A percentile compares a stretch with the other conserved stretches of the same genome.
Conservation (phyloP, 2,888 invertebrate genomes). For the Candidula unifasciata region DNA sequence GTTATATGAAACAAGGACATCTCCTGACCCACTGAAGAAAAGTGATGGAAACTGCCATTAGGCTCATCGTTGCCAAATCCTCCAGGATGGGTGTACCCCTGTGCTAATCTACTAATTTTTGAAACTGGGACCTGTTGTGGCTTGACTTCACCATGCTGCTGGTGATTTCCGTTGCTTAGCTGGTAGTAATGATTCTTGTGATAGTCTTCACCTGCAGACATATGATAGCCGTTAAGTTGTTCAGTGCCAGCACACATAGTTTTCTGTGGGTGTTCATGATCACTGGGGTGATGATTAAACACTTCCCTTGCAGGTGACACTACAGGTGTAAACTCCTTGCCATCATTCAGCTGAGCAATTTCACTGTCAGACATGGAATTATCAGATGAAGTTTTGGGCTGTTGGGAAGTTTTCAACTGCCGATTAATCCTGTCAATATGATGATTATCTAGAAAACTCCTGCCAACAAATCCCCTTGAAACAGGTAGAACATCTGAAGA, state of each 20-base stretch:
- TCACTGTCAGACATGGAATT: neutral
- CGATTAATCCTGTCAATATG: neutral
- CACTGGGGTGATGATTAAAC: neutral
- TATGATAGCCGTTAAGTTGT: neutral
- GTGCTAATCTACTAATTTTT: conserved; percentile 50
- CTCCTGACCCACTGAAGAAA: conserved; percentile 35
- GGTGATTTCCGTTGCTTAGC: neutral
- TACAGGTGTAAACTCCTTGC: conserved; percentile 1
- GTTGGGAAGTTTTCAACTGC: neutral
- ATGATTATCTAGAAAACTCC: conserved; percentile 7
- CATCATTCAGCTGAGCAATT: conserved; percentile 2
- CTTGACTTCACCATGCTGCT: neutral
- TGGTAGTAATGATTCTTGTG: neutral
- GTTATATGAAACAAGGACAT: conserved; percentile 66
- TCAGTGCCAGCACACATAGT: neutral
- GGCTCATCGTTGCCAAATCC: conserved; percentile 49
- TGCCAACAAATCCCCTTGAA: neutral
- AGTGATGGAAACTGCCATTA: conserved; percentile 29
- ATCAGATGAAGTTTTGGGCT: neutral
- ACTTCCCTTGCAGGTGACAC: neutral
- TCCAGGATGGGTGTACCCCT: conserved; percentile 55
- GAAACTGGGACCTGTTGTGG: conserved; percentile 39
- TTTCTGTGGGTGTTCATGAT: neutral
- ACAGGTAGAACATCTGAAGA: conserved; percentile 34
- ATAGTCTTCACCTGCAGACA: neutral